These are phyloP conservation scores for Andrena flavipes DNA, from an alignment of 2,888 invertebrate genomes.

Conservation along the genomic window DNA sequence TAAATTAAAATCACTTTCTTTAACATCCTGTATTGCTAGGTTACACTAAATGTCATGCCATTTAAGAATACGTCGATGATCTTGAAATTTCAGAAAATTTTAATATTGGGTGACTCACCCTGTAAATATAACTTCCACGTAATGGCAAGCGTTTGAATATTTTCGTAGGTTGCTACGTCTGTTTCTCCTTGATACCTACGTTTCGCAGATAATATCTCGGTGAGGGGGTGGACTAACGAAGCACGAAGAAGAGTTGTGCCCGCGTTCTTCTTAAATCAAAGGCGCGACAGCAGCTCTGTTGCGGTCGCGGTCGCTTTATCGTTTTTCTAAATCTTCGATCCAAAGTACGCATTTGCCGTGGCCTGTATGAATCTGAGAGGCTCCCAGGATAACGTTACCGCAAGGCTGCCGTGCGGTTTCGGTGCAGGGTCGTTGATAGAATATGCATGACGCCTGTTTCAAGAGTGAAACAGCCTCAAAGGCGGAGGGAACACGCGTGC, in stretches of 20 bases:
- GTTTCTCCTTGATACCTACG: too few species aligned
- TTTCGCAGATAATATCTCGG: neutral
- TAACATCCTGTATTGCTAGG: too few species aligned
- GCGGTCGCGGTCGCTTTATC: conserved; percentile 51
- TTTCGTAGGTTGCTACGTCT: too few species aligned
- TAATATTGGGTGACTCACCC: too few species aligned
- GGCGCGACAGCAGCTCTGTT: conserved; percentile 42
- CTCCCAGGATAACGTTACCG: conserved; percentile 75
- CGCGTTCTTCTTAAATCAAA: conserved; percentile 38
- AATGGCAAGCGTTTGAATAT: too few species aligned
- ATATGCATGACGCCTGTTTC: conserved; percentile 78
- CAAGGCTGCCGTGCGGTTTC: conserved; percentile 77
- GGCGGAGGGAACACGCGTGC: conserved; percentile 4
- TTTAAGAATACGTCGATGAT: too few species aligned
- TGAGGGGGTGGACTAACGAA: neutral
- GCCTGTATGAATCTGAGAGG: conserved; percentile 54
- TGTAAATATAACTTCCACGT: too few species aligned
- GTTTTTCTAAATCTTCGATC: conserved; percentile 65
- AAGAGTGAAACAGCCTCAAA: conserved; percentile 76
- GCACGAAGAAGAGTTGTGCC: neutral
- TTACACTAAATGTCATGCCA: too few species aligned
- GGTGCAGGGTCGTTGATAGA: conserved; percentile 77
- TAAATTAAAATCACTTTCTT: too few species aligned
- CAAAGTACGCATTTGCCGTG: conserved; percentile 33
- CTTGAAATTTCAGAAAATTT: too few species aligned